Evolutionary conservation across 2,113 vertebrate genomes (phyloP).

Genomic region (Ammodytes dubius): DNA sequence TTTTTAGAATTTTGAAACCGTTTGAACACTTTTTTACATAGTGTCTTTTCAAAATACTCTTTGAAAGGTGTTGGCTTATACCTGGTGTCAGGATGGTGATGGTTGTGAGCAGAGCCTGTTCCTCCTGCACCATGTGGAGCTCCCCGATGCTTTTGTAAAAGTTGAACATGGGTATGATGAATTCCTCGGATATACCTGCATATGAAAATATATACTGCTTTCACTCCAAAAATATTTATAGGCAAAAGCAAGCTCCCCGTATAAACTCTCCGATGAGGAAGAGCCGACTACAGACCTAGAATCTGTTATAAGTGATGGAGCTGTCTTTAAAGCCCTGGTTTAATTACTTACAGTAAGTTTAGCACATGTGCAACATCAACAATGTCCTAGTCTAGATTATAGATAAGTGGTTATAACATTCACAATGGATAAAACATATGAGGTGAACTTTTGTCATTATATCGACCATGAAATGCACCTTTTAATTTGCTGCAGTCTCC

Average conservation of each 20-base stretch:
- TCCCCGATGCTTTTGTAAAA: slow-evolving; percentile 97
- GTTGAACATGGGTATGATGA: slow-evolving; percentile 96
- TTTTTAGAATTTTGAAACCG: not conserved
- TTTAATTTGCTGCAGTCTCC: not conserved
- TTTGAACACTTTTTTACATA: not conserved
- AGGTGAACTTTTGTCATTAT: not conserved
- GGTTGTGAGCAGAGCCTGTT: slow-evolving; percentile 95
- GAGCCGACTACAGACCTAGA: not conserved
- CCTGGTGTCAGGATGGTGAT: slow-evolving; percentile 97
- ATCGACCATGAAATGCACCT: not conserved
- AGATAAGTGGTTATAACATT: not conserved
- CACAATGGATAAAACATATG: not conserved
- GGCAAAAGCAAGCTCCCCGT: not conserved
- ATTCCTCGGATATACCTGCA: slow-evolving; percentile 95
- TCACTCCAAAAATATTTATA: not conserved
- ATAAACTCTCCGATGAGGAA: not conserved
- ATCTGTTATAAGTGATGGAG: not conserved
- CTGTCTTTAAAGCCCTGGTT: not conserved
- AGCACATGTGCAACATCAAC: not conserved
- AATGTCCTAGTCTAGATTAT: not conserved
- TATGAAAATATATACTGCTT: not conserved
- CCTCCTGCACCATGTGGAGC: slow-evolving; percentile 93
- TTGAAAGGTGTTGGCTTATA: slow-evolving; percentile 56
- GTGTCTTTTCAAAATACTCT: not conserved
- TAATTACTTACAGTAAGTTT: not conserved